These are phyloP conservation scores for Leptobrachium ailaonicum DNA, from an alignment of 2,113 vertebrate genomes.

Conservation along the genomic window DNA sequence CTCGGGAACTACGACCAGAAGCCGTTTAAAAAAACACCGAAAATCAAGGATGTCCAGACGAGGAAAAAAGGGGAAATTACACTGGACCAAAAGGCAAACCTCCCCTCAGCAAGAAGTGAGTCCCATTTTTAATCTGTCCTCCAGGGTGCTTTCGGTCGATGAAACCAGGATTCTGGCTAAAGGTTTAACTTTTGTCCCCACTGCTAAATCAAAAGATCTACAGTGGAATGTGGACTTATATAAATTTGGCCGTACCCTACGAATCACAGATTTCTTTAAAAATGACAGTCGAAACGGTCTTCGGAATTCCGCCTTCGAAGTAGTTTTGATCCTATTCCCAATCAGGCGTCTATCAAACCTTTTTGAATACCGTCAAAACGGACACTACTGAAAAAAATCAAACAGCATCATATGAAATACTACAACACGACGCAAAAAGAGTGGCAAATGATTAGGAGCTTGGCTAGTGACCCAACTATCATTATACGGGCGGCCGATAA, in stretches of 20 bases:
- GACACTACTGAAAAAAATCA: background rate
- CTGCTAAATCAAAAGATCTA: background rate
- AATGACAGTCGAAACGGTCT: background rate
- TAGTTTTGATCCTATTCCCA: background rate
- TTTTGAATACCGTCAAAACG: background rate
- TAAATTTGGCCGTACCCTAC: background rate
- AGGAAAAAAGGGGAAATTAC: background rate
- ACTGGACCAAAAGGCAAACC: background rate
- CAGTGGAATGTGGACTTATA: background rate
- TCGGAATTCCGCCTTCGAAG: background rate
- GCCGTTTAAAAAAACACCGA: too few species aligned
- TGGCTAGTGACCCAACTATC: background rate
- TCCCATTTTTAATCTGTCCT: background rate
- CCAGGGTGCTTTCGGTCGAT: background rate
- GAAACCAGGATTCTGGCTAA: background rate
- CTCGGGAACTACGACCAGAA: background rate
- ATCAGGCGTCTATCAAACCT: background rate
- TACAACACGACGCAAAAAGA: background rate
- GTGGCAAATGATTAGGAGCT: background rate
- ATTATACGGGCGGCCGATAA: background rate
- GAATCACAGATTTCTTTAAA: background rate
- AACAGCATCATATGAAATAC: too few species aligned
- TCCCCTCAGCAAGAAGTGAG: background rate
- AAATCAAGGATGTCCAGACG: too few species aligned
- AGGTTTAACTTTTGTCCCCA: background rate